A percentile compares a stretch with the other conserved stretches of the same genome.
Conservation (phyloP, 23 tunicate species). For the Halocynthia aurantium region DNA sequence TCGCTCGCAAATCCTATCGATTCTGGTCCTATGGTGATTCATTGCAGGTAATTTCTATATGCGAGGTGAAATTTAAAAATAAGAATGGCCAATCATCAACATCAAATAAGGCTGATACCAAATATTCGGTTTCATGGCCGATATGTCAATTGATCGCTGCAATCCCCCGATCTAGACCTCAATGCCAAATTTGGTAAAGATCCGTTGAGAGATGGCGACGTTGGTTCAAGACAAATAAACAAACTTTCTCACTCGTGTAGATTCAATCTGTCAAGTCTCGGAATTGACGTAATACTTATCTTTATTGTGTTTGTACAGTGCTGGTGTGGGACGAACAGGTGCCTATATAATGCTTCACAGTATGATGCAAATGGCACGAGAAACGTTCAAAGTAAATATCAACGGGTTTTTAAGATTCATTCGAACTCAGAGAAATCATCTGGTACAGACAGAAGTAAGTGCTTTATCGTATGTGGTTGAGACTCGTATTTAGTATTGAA, state of each 20-base stretch:
- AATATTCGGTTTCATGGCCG: too few relatives aligned
- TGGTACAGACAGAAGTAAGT: slow-evolving; percentile 80
- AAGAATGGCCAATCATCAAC: neutral
- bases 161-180: too few relatives aligned
- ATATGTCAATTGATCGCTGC: too few relatives aligned
- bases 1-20: slow-evolving; percentile 32
- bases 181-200: too few relatives aligned
- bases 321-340: slow-evolving; percentile 90
- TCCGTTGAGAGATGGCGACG: too few relatives aligned
- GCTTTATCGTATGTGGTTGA: too few relatives aligned
- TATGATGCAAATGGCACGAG: slow-evolving; percentile 84
- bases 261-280: too few relatives aligned
- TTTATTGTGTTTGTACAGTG: slow-evolving; percentile 22
- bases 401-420: slow-evolving; percentile 50
- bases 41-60: slow-evolving; percentile 69
- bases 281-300: neutral
- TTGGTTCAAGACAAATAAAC: too few relatives aligned
- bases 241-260: too few relatives aligned
- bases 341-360: slow-evolving; percentile 82
- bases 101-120: neutral
- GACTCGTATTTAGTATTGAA: too few relatives aligned
- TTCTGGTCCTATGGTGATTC: slow-evolving; percentile 72
- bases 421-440: slow-evolving; percentile 64
- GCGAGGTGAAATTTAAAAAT: too few relatives aligned
- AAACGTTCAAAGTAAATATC: slow-evolving; percentile 58